These are phyloP conservation scores for Pseudomyrmex gracilis DNA, from an alignment of 1,140 invertebrate genomes.

Conservation along the genomic window DNA sequence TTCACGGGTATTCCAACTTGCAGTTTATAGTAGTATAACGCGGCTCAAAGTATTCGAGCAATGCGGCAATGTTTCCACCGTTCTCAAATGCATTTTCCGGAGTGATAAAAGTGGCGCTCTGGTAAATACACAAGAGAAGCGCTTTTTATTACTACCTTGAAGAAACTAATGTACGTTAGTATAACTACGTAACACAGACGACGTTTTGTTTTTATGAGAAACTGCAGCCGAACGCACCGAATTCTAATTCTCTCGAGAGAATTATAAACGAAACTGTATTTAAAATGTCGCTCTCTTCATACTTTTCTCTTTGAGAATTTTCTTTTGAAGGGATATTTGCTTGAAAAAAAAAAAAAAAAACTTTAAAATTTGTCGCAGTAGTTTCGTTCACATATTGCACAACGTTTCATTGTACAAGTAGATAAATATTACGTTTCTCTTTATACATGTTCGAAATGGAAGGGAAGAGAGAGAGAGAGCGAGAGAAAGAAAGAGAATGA, in stretches of 20 bases:
- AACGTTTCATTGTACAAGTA: background rate
- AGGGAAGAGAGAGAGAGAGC: no score
- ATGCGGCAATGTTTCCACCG: conserved; percentile 17
- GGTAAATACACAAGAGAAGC: background rate
- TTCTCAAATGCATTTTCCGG: conserved; percentile 31
- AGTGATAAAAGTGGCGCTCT: conserved; percentile 40
- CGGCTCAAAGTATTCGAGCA: conserved; percentile 54
- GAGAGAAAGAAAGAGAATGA: no score
- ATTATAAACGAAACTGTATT: conserved; percentile 7
- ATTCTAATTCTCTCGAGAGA: background rate
- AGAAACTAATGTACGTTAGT: conserved; percentile 43
- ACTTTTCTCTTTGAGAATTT: background rate
- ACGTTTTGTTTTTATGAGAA: conserved; percentile 20
- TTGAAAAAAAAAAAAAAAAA: background rate
- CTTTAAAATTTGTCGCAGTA: no score
- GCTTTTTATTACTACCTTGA: conserved; percentile 49
- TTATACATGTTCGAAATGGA: conserved; percentile 33
- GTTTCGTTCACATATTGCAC: background rate
- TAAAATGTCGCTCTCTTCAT: background rate
- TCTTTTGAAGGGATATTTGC: conserved; percentile 19
- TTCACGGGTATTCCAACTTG: conserved; percentile 37
- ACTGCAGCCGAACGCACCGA: background rate
- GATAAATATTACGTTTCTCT: conserved; percentile 38
- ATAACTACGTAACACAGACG: conserved; percentile 19
- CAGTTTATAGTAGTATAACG: conserved; percentile 55